Evolutionary conservation across 2,888 invertebrate species (phyloP), one percentile per base, ranked within the genome.

Genomic region (Alloplasta piceator): DNA sequence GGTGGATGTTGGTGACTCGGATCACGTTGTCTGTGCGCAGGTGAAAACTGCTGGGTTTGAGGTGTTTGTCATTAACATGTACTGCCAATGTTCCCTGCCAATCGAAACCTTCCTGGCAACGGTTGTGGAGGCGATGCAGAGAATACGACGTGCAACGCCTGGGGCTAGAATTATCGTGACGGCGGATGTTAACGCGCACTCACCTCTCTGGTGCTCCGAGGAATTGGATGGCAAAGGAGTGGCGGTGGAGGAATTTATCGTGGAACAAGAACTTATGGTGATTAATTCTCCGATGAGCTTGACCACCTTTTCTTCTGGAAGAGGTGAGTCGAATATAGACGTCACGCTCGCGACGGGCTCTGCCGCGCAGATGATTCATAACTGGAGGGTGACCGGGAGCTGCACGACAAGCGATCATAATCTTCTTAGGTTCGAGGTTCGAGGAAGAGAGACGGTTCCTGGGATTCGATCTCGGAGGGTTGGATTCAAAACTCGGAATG

Each of bases 271-370:
- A 0, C 12, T 83, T 1, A 4, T 14, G 0, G 38, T 82, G 0
- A 0, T 70, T 0, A 82, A 82, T 1, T 6, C 26, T 7, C 10
- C 38, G 0, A 9, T 0, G 41, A 70, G 7, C 7, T n/a, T 58
- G 5, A 6, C 50, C 1, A 72, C 78, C 0, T 78, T 36, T 38
- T 12, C 9, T 1, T 41, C 36, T 0, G 6, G 46, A n/a, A n/a
- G 43, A 0, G 78, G 83, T 0, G 12, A 50, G 1, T 70, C 76
- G 0, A 77, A 81, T n/a, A 83, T 83, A 0, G 81, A 82, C 4
- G 36, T 83, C 0, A 83, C 75, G 0, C 0, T 81, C 1, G 56
- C 48, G 1, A 67, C 56, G 1, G 14, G 1, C 4, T 14, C 7
- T 6, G 7, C 38, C 1, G 4, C 50, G 7, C 6, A 3, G 0